Evolutionary conservation across 2,797 vertebrate species (phyloP).

Genomic region (Onychomys torridus): DNA sequence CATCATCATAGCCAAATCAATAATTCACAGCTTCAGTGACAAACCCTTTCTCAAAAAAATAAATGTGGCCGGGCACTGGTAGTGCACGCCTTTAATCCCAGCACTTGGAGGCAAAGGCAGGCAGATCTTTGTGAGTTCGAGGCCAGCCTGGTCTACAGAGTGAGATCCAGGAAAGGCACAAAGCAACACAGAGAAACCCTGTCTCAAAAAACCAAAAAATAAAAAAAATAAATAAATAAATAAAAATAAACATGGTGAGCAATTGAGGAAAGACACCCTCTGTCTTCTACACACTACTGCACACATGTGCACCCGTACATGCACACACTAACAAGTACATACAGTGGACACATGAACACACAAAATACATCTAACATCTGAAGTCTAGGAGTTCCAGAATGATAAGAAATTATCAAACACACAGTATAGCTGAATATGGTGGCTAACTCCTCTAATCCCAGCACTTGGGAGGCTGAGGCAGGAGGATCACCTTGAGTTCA

Average conservation of each 20-base stretch:
- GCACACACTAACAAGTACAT: neutral
- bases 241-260: neutral
- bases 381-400: constrained; percentile 14
- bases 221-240: too few species aligned
- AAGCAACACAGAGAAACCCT: too few species aligned
- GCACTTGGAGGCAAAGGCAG: too few species aligned
- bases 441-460: neutral
- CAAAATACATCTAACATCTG: neutral
- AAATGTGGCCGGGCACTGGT: too few species aligned
- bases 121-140: too few species aligned
- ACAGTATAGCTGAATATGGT: neutral
- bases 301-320: neutral
- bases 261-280: neutral
- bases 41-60: too few species aligned
- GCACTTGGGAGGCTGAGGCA: neutral
- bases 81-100: too few species aligned
- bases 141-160: too few species aligned
- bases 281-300: neutral
- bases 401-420: constrained; percentile 51
- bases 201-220: too few species aligned
- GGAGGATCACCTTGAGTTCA: neutral
- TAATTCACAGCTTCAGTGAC: neutral
- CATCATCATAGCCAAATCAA: too few species aligned
- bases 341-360: neutral
- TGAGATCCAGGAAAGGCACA: too few species aligned